These are phyloP conservation scores for Julus scandinavius DNA, from an alignment of 2,888 invertebrate genomes.

Conservation along the genomic window DNA sequence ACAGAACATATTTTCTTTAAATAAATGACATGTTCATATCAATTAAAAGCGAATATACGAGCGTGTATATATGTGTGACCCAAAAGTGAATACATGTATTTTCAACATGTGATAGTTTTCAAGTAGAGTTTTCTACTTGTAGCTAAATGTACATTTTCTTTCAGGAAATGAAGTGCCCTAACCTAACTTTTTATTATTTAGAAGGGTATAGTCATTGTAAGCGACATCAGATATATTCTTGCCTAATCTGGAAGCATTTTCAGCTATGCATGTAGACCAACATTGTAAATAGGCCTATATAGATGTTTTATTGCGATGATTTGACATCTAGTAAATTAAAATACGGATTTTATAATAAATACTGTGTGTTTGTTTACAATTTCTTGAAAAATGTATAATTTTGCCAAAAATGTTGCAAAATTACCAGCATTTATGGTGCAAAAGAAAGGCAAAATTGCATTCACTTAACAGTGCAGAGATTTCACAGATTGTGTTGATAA, in stretches of 20 bases:
- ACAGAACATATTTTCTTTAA: slow-evolving; percentile 38
- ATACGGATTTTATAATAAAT: background rate
- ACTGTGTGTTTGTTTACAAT: background rate
- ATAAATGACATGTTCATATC: slow-evolving; percentile 32
- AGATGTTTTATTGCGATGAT: slow-evolving; percentile 23
- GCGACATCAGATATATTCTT: slow-evolving; percentile 36
- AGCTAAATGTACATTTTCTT: background rate
- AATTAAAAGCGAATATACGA: background rate
- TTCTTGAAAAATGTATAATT: background rate
- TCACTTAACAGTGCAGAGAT: too few species aligned
- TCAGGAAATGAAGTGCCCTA: slow-evolving; percentile 11
- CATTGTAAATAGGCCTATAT: background rate
- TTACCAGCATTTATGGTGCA: too few species aligned
- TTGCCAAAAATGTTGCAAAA: too few species aligned
- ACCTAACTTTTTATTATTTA: background rate
- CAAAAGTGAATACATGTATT: slow-evolving; percentile 20
- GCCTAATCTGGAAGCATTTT: slow-evolving; percentile 25
- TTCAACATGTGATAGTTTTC: background rate
- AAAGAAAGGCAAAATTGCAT: too few species aligned
- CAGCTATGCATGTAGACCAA: slow-evolving; percentile 30
- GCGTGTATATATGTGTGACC: background rate
- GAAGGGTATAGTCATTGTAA: slow-evolving; percentile 35
- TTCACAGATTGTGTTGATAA: too few species aligned
- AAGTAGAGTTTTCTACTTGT: background rate
- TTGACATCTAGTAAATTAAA: background rate